Evolutionary conservation across 2,888 invertebrate species (phyloP), one percentile per base, ranked within the genome.

Genomic region (Drosophila meridionalis): DNA sequence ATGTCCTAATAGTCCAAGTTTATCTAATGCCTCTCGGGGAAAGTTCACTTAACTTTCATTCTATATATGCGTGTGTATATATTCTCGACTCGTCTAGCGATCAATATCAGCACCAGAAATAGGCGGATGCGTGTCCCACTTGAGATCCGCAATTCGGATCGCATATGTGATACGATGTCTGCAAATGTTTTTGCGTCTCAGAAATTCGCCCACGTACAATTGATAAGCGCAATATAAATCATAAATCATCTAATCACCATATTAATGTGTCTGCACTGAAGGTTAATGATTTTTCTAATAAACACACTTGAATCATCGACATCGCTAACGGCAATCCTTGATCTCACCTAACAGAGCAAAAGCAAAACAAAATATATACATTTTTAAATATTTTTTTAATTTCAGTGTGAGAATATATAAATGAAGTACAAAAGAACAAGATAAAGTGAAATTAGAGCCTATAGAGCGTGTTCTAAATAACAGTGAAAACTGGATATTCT

Each of bases 151-250:
- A 30, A 40, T 65, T 20, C 34, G 28, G 73, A 68, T 78, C 59
- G 64, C 7, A 1, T 40, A 14, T 7, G 45, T 61, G 78, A 69
- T 70, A 63, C 53, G 67, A 73, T 67, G 74, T 73, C 74, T 65
- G 60, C 73, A 69, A 47, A 30, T 36, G 61, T 40, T 42, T 60
- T 78, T 78, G 70, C 80, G 75, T 79, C 65, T 52, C 58, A n/a
- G 55, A 14, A 64, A 48, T 59, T 57, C 76, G 48, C 76, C 63
- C 76, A 71, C 68, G 67, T 80, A 40, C 63, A 9, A 9, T 65
- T 78, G 78, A 80, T 78, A 80, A 80, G 62, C 26, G 4, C 38
- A 61, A 47, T 56, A 45, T 64, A 56, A 67, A 59, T 71, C n/a
- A 71, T 62, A 62, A 67, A 59, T 76, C 30, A 71, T 62, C 45